These are phyloP conservation scores for Conger conger DNA, from an alignment of 2,113 vertebrate genomes.

Conservation along the genomic window DNA sequence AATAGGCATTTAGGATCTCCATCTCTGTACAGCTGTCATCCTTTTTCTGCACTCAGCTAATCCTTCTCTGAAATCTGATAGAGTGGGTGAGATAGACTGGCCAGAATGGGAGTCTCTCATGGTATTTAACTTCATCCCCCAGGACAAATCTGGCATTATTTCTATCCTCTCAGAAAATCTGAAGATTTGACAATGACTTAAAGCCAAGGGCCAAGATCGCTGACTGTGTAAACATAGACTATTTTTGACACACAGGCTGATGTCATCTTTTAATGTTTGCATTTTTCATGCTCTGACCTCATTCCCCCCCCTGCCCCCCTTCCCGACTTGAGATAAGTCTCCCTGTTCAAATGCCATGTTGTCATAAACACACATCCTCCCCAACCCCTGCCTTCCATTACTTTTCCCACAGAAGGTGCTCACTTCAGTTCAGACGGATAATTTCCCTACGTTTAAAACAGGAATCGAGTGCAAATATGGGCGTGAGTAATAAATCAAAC, in stretches of 20 bases:
- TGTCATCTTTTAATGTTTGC: slow-evolving; percentile 8
- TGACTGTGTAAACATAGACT: neutral
- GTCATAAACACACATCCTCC: neutral
- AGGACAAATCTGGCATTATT: slow-evolving; percentile 38
- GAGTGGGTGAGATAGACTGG: slow-evolving; percentile 23
- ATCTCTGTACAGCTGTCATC: slow-evolving; percentile 45
- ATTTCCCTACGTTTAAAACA: neutral
- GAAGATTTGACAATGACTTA: neutral
- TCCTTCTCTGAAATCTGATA: slow-evolving; percentile 24
- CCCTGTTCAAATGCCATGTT: neutral
- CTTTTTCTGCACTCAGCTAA: slow-evolving; percentile 34
- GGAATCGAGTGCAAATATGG: neutral
- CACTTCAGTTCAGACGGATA: neutral
- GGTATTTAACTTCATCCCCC: slow-evolving; percentile 30
- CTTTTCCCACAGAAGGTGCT: neutral
- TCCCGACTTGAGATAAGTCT: neutral
- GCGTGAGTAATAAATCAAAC: neutral
- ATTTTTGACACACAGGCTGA: slow-evolving; percentile 8
- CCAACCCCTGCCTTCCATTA: neutral
- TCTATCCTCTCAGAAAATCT: slow-evolving; percentile 15
- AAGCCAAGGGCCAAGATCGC: slow-evolving; percentile 11
- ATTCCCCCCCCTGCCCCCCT: slow-evolving; percentile 19
- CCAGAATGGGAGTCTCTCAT: slow-evolving; percentile 21
- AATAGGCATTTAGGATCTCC: slow-evolving; percentile 13
- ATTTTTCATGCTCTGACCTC: slow-evolving; percentile 20